These are phyloP conservation scores for Xenopus laevis DNA, from an alignment of 2,113 vertebrate species.

Conservation along the genomic window DNA sequence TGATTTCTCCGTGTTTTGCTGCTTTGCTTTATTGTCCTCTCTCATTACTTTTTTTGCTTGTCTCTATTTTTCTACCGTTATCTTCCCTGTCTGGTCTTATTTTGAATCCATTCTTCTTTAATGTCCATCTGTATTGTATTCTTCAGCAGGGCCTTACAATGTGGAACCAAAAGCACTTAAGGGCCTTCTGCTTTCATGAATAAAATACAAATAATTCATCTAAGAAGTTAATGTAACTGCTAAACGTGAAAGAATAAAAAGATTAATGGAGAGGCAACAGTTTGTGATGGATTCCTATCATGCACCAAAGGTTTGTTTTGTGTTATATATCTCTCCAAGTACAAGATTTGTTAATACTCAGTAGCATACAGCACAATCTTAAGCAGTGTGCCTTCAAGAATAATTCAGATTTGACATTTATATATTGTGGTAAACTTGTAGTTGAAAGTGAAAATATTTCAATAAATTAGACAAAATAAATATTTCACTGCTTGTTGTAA, in stretches of 20 bases:
- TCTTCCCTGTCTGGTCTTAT: slow-evolving; percentile 7
- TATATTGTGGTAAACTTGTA: no score
- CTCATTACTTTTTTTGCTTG: slow-evolving; percentile 9
- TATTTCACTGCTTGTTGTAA: no score
- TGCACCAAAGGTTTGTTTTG: no score
- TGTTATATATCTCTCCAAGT: no score
- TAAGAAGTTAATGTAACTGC: background rate
- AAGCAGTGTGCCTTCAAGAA: no score
- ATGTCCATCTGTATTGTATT: slow-evolving; percentile 6
- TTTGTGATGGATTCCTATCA: no score
- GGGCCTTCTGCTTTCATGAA: background rate
- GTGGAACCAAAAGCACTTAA: background rate
- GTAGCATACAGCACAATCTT: no score
- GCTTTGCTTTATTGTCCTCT: background rate
- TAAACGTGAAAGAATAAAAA: background rate
- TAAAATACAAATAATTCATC: slow-evolving; percentile 5
- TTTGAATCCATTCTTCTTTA: slow-evolving; percentile 6
- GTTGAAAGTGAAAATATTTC: no score
- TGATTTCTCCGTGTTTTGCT: slow-evolving; percentile 5
- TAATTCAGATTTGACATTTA: no score
- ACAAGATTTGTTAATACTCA: no score
- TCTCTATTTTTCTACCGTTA: slow-evolving; percentile 4
- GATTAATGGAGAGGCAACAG: background rate
- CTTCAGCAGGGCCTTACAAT: background rate
- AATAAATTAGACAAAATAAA: no score